phyloP scores from a whole-genome alignment of 2,113 vertebrate genomes.

The Orientallactaga bullata region DNA sequence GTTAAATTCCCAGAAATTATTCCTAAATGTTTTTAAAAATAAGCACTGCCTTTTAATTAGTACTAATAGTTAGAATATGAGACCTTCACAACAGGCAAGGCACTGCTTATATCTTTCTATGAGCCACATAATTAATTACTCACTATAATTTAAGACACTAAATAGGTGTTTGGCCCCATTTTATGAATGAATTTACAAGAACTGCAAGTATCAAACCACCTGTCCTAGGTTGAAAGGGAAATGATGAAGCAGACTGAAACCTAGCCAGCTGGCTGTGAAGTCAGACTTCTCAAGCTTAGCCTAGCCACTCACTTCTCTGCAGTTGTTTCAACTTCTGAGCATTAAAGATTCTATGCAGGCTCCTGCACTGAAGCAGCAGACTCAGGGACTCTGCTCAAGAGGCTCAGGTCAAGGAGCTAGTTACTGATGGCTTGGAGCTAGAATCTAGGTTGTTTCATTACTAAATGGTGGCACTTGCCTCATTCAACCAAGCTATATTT shows the following conservation, averaged over 20 bases:
- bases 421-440: background rate
- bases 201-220: background rate
- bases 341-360: background rate
- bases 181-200: background rate
- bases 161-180: too few relatives aligned
- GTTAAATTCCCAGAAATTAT: too few relatives aligned
- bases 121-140: background rate
- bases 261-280: background rate
- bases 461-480: background rate
- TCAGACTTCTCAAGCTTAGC: background rate
- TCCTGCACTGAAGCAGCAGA: background rate
- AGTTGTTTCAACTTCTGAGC: background rate
- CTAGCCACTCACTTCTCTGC: background rate
- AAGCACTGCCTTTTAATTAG: slow-evolving; percentile 39
- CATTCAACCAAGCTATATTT: background rate
- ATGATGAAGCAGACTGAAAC: slow-evolving; percentile 17
- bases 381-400: background rate
- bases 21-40: background rate
- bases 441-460: background rate
- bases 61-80: background rate
- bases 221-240: background rate
- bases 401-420: background rate
- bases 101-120: background rate
- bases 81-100: background rate
- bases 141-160: background rate